These are phyloP conservation scores for Patella pellucida DNA, from an alignment of 2,888 invertebrate species.

Conservation along the genomic window DNA sequence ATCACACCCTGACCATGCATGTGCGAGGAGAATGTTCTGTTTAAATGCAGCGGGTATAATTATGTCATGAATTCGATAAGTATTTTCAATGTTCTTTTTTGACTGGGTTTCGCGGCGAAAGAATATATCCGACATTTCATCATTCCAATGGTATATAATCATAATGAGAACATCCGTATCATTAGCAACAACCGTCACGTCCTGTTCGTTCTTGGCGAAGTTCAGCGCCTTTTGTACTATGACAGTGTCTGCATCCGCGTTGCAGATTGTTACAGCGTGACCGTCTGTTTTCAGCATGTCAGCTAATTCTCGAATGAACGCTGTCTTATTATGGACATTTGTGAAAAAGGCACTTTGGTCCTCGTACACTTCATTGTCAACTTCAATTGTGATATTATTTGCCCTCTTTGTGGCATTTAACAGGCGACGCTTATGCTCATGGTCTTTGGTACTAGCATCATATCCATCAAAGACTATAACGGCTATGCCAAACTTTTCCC, in stretches of 20 bases:
- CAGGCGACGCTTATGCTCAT: too few relatives aligned
- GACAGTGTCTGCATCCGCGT: background rate
- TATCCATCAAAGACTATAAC: constrained; percentile 4
- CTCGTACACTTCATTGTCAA: too few relatives aligned
- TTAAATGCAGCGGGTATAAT: background rate
- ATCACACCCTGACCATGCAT: background rate
- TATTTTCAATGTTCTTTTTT: background rate
- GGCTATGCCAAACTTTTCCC: background rate
- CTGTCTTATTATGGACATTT: too few relatives aligned
- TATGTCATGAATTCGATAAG: background rate
- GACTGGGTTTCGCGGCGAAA: background rate
- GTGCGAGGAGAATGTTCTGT: background rate
- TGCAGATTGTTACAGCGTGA: background rate
- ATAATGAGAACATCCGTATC: constrained; percentile 4
- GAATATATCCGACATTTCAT: background rate
- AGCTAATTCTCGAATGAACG: too few relatives aligned
- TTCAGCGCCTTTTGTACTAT: constrained; percentile 1
- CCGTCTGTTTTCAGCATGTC: background rate
- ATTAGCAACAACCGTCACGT: constrained; percentile 8
- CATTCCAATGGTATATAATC: too few relatives aligned
- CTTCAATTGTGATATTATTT: too few relatives aligned
- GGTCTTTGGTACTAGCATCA: background rate
- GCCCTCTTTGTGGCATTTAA: too few relatives aligned
- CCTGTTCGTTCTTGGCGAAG: background rate
- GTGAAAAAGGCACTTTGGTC: too few relatives aligned